Percentiles rank a stretch among this genome's conserved stretches.
phyloP scores from a whole-genome alignment of 1,140 invertebrate species.

The Temnothorax curvispinosus region DNA sequence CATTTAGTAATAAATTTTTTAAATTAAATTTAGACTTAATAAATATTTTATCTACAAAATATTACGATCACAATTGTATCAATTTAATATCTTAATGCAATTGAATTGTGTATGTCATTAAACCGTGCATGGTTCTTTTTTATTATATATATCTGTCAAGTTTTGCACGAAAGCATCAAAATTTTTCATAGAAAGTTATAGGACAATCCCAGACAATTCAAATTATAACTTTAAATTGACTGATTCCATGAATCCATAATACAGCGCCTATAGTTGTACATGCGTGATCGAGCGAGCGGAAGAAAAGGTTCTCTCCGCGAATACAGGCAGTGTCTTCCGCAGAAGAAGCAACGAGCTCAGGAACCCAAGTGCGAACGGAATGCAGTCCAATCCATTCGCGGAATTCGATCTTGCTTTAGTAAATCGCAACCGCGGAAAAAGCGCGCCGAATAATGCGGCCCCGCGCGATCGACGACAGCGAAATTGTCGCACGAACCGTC shows the following conservation, averaged over 20 bases:
- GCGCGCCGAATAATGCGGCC: constrained; percentile 79
- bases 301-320: constrained; percentile 39
- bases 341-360: constrained; percentile 79
- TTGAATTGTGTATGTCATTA: neutral
- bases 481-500: constrained; percentile 75
- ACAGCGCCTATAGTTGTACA: constrained; percentile 55
- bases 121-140: neutral
- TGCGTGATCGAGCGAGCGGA: neutral
- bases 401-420: constrained; percentile 82
- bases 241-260: constrained; percentile 8
- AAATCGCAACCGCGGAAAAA: constrained; percentile 82
- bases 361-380: constrained; percentile 85
- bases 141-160: neutral
- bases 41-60: neutral
- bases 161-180: neutral
- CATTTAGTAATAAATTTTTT: neutral
- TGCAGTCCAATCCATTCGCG: constrained; percentile 84
- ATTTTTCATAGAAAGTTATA: neutral
- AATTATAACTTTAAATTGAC: constrained; percentile 37
- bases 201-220: neutral
- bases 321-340: constrained; percentile 41
- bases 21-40: neutral
- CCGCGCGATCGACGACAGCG: constrained; percentile 66
- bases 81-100: neutral
- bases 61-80: neutral